A percentile compares a stretch with the other conserved stretches of the same genome.
phyloP scores from a whole-genome alignment of 2,113 vertebrate species.

The Pachypanchax playfairii region DNA sequence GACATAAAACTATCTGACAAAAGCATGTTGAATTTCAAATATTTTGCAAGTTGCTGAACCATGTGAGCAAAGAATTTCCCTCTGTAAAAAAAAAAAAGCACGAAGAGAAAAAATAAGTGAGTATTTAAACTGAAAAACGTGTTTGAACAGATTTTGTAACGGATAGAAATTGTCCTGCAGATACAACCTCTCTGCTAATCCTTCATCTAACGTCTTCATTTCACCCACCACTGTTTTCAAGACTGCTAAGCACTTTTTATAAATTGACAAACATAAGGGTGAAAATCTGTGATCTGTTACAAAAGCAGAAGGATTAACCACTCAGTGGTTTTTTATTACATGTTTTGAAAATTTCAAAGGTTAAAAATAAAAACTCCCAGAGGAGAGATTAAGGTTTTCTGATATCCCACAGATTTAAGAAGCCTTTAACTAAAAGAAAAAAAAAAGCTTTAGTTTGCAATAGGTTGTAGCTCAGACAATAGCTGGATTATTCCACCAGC shows the following conservation, averaged over 20 bases:
- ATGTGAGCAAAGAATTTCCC: too few relatives aligned
- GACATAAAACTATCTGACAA: constrained; percentile 1
- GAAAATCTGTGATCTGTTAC: neutral
- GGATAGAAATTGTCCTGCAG: too few relatives aligned
- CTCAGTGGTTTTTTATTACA: neutral
- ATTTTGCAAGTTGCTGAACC: too few relatives aligned
- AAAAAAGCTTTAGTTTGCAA: neutral
- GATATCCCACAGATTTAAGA: neutral
- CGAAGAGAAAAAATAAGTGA: neutral
- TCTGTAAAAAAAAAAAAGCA: neutral
- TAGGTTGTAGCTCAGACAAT: neutral
- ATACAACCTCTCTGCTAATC: too few relatives aligned
- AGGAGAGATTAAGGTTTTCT: neutral
- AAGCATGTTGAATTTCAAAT: too few relatives aligned
- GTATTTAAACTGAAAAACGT: too few relatives aligned
- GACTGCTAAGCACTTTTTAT: neutral
- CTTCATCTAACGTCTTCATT: too few relatives aligned
- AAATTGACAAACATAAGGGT: neutral
- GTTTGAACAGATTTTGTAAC: too few relatives aligned
- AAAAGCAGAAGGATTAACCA: neutral
- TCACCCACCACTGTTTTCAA: neutral
- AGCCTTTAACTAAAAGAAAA: too few relatives aligned
- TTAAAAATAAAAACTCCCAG: neutral
- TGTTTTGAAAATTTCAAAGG: neutral
- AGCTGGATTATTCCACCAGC: neutral